phyloP scores from a whole-genome alignment of 30 jellyfish, hydroid and myxozoan species.

The Aurelia sp. region DNA sequence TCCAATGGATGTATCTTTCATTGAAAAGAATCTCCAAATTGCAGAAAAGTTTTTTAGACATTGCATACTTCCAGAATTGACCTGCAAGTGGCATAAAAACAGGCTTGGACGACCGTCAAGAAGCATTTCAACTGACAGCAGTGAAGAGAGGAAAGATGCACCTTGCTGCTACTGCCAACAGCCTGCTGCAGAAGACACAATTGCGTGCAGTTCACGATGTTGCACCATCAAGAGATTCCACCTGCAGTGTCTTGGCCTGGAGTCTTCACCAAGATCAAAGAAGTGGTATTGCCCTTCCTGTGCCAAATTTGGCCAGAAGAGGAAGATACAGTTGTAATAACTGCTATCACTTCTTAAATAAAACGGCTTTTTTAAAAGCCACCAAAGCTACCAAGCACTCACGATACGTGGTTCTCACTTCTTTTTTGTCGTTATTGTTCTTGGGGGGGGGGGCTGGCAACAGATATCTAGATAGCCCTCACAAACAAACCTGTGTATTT shows the following conservation, averaged over 20 bases:
- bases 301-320: background rate
- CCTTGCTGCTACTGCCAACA: slow-evolving; percentile 1
- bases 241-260: background rate
- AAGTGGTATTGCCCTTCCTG: background rate
- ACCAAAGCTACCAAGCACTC: background rate
- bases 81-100: background rate
- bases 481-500: too few species aligned
- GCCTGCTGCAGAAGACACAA: background rate
- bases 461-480: too few species aligned
- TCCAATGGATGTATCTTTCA: background rate
- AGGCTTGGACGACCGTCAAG: background rate
- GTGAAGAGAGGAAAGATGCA: background rate
- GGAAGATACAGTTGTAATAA: background rate
- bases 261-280: background rate
- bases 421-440: too few species aligned
- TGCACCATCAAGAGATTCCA: background rate
- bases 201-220: background rate
- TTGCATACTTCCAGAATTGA: slow-evolving; percentile 1
- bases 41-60: too few species aligned
- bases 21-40: background rate
- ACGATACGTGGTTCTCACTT: too few species aligned
- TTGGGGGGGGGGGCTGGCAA: too few species aligned
- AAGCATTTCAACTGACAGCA: background rate
- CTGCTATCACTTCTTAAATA: background rate
- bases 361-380: background rate